Base-by-base conservation (phyloP, 2,888 invertebrate species). In the Linyphia triangularis region DNA sequence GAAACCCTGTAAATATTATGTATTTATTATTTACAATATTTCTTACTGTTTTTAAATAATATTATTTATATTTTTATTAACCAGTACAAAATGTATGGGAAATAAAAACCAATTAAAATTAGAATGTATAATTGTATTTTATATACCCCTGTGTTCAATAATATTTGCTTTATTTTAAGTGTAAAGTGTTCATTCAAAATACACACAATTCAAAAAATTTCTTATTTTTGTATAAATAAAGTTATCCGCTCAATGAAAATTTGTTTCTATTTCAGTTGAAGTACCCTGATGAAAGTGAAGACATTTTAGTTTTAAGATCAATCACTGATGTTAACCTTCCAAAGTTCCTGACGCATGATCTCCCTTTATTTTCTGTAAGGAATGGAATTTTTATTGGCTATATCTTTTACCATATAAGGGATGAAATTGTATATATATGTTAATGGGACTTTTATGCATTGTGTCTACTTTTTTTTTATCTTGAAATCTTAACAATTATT, bases 261-360 rank as follows among this genome's bases (percentile, higher is more conserved):
- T 63, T 24, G 16, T 33, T 84, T 19, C 37, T 69, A 28, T 72
- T 85, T n/a, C 63, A 90, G 90, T 81, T 91, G 28, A 92, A 91
- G 70, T 91, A 91, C 83, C 91, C 92, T 16, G 90, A 91, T 19
- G 93, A 93, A 90, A 92, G 93, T 91, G 93, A 93, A 91, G 93
- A 93, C 89, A 93, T 93, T 72, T 91, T 93, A 72, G 93, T 93
- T 92, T 91, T 93, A 90, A 91, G 93, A 10, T 93, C 93, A 61
- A 93, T 93, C 90, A 93, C 92, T 89, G 93, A 93, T 90, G 93
- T 93, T 86, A 93, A 93, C 90, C 91, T 93, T 86, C 93, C 93
- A 40, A 93, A 93, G 91, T 93, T 93, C 91, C 91, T 93, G 90
- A 92, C 92, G 88, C 93, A 93, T 89, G 93, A 93, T 90, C 91